Conservation (phyloP, 2,113 vertebrate genomes). For the Chauna torquata region DNA sequence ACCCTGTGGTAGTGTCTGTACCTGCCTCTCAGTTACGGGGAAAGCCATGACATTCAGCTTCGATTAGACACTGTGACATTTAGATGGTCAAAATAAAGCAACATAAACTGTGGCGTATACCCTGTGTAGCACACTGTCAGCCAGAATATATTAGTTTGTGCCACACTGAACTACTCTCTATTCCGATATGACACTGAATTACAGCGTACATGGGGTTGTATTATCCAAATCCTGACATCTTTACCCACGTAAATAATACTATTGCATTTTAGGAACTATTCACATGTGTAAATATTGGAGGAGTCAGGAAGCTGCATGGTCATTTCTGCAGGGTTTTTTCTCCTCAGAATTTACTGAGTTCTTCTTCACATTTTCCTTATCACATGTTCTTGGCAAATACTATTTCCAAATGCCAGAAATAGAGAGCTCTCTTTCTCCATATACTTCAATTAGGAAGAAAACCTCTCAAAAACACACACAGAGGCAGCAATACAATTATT, state of each 20-base stretch:
- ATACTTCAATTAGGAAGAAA: not conserved
- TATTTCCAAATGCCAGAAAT: not conserved
- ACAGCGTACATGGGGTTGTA: not conserved
- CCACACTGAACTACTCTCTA: not conserved
- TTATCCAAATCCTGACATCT: not conserved
- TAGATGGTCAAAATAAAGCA: conserved; percentile 2
- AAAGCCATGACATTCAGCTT: not conserved
- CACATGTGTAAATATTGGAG: not conserved
- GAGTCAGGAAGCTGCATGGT: not conserved
- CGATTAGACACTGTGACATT: not conserved
- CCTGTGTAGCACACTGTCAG: not conserved
- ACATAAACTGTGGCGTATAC: not conserved
- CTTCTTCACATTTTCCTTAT: not conserved
- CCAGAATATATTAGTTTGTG: not conserved
- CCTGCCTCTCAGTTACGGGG: not conserved
- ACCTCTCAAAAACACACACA: not conserved
- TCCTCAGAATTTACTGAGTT: not conserved
- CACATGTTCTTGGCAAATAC: not conserved
- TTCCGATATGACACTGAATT: not conserved
- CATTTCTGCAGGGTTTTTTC: not conserved
- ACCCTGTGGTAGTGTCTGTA: not conserved
- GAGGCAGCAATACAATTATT: not conserved
- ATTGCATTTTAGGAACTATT: not conserved
- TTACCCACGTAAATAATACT: not conserved
- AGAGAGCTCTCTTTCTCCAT: not conserved